Conservation (phyloP, 2,888 invertebrate genomes). For the Calliopum simillimum region DNA sequence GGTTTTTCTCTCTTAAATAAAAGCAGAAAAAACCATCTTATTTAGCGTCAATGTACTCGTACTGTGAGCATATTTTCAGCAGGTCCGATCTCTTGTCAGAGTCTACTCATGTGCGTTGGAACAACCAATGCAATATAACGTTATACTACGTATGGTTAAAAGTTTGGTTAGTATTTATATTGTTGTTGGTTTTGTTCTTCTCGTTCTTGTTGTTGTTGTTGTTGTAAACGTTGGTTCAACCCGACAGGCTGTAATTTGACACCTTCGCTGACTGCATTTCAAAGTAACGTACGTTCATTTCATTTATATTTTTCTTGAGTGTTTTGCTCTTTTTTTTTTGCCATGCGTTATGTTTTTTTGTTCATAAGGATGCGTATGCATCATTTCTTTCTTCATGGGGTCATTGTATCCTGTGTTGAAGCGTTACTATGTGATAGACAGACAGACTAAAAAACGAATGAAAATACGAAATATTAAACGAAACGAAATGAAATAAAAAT, state of each 20-base stretch:
- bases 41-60: too few relatives aligned
- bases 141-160: too few relatives aligned
- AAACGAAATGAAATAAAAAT: background rate
- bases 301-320: background rate
- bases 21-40: too few relatives aligned
- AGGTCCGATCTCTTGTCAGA: too few relatives aligned
- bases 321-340: background rate
- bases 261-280: conserved; percentile 43
- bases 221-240: background rate
- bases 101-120: too few relatives aligned
- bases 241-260: conserved; percentile 47
- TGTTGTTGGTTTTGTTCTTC: background rate
- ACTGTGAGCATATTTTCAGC: too few relatives aligned
- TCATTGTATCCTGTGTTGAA: conserved; percentile 36
- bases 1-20: too few relatives aligned
- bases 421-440: background rate
- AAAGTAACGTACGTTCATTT: background rate
- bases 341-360: background rate
- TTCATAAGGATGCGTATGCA: conserved; percentile 31
- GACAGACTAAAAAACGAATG: background rate
- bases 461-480: conserved; percentile 10
- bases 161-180: too few relatives aligned
- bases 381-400: conserved; percentile 17
- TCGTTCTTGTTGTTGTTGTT: too few relatives aligned
- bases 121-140: too few relatives aligned